A percentile compares a stretch with the other conserved stretches of the same genome.
Evolutionary conservation across 2,888 invertebrate species (phyloP).

Genomic region (Aphodius granarius): DNA sequence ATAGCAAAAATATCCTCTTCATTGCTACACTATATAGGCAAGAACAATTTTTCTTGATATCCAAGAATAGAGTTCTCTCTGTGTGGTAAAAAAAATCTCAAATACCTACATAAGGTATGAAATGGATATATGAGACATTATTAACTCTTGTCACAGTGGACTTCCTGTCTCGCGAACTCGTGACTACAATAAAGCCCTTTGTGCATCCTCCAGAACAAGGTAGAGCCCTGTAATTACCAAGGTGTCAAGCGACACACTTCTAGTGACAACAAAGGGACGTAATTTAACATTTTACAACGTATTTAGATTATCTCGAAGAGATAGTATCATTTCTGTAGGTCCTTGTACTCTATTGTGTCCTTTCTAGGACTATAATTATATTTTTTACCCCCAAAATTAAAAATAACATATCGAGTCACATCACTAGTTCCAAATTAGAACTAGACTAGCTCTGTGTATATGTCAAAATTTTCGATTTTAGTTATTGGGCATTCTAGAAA

Average conservation of each 20-base stretch:
- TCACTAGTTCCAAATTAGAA: not conserved
- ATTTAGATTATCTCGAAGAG: not conserved
- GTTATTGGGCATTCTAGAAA: too few species aligned
- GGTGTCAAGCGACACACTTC: not conserved
- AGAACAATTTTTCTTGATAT: too few species aligned
- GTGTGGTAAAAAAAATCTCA: too few species aligned
- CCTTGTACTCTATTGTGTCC: not conserved
- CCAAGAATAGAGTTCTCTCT: too few species aligned
- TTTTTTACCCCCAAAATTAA: not conserved
- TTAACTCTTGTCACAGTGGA: not conserved
- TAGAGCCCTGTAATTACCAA: not conserved
- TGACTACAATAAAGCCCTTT: not conserved
- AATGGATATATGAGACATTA: not conserved
- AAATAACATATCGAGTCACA: not conserved
- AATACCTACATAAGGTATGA: too few species aligned
- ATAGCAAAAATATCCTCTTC: too few species aligned
- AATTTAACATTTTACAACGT: not conserved
- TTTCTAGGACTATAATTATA: not conserved
- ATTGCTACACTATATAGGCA: too few species aligned
- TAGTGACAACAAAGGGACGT: not conserved
- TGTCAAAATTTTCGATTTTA: too few species aligned
- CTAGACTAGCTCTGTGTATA: too few species aligned
- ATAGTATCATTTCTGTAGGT: not conserved
- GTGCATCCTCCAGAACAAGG: not conserved
- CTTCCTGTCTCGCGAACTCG: not conserved